These are phyloP conservation scores for Sarcophaga bullata DNA, from an alignment of 1,140 invertebrate species.

Conservation along the genomic window DNA sequence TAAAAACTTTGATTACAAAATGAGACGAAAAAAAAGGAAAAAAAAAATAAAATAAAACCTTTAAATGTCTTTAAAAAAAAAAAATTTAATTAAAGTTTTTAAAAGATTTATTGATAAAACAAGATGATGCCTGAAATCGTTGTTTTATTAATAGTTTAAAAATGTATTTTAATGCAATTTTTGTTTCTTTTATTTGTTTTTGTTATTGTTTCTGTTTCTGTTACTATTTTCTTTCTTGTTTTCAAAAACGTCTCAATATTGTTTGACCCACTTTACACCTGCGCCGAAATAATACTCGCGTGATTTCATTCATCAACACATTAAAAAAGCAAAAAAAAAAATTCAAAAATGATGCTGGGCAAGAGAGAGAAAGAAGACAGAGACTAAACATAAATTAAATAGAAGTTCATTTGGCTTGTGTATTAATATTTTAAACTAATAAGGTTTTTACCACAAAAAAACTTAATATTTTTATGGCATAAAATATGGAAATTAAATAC, in stretches of 20 bases:
- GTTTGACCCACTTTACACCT: conserved; percentile 21
- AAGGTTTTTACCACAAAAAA: no score
- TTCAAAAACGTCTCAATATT: background rate
- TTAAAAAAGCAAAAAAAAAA: no score
- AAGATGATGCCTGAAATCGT: background rate
- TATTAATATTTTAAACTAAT: no score
- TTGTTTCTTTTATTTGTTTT: background rate
- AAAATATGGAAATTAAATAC: no score
- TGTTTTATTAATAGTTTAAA: background rate
- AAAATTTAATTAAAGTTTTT: background rate
- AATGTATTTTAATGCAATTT: background rate
- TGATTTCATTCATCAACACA: background rate
- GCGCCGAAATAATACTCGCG: background rate
- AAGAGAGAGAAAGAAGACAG: no score
- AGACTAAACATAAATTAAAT: no score
- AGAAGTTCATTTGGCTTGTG: no score
- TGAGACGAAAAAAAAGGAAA: background rate
- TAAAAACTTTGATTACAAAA: no score
- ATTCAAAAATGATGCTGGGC: no score
- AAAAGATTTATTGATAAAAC: conserved; percentile 17
- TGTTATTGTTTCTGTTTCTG: background rate
- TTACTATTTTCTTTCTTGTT: background rate
- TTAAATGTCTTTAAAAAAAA: conserved; percentile 7
- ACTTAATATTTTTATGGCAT: no score
- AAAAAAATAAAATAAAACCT: background rate